Percentiles rank a stretch among this genome's conserved stretches.
Conservation (phyloP, 2,797 vertebrate species). For the Babyrousa celebensis region DNA sequence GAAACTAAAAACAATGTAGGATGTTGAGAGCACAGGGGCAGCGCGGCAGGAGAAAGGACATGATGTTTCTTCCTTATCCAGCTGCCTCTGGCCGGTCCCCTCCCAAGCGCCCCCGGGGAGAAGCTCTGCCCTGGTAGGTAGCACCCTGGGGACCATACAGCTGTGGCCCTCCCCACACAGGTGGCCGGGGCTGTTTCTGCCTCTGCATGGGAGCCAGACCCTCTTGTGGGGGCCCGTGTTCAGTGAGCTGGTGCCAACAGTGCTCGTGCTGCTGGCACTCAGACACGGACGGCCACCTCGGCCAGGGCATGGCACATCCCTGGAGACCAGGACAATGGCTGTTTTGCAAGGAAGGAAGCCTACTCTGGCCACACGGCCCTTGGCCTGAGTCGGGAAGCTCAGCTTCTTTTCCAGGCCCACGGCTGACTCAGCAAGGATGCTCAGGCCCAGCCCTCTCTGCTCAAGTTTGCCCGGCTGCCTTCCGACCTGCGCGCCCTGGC, state of each 20-base stretch:
- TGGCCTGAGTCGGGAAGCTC: constrained; percentile 60
- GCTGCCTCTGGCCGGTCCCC: background rate
- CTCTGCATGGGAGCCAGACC: background rate
- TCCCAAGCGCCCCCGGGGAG: constrained; percentile 26
- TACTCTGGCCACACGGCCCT: background rate
- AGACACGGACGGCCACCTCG: background rate
- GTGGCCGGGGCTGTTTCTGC: constrained; percentile 9
- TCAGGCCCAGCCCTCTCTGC: constrained; percentile 32
- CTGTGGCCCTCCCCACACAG: constrained; percentile 58
- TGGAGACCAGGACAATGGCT: constrained; percentile 29
- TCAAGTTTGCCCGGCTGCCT: background rate
- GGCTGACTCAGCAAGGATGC: constrained; percentile 65
- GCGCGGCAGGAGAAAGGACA: constrained; percentile 78
- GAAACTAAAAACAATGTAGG: constrained; percentile 87
- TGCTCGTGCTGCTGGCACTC: background rate
- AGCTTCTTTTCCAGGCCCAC: constrained; percentile 47
- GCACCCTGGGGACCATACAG: background rate
- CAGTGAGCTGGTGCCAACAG: background rate
- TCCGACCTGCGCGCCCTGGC: accelerated
- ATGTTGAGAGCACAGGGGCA: constrained; percentile 50
- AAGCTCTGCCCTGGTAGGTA: constrained; percentile 65
- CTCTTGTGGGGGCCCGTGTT: background rate
- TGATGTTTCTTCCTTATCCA: constrained; percentile 81
- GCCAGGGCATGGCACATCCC: background rate
- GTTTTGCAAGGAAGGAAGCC: constrained; percentile 66